phyloP scores from a whole-genome alignment of 2,113 vertebrate species.

The Cariama cristata region DNA sequence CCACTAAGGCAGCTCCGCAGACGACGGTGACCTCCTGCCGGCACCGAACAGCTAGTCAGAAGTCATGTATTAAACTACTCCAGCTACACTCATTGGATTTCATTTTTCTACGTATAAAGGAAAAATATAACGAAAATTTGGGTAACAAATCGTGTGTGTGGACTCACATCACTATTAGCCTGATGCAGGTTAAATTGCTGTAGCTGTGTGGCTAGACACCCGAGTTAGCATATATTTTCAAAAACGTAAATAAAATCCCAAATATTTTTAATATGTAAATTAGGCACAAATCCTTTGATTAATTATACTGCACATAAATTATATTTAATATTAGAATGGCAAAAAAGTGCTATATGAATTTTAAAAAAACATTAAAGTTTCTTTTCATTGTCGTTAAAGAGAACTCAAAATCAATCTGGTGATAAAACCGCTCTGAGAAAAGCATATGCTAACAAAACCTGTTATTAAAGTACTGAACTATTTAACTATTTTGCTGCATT shows the following conservation, averaged over 20 bases:
- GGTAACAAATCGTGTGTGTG: neutral
- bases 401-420: neutral
- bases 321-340: neutral
- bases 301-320: neutral
- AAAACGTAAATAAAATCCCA: neutral
- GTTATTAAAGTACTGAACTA: neutral
- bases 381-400: neutral
- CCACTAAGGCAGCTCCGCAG: neutral
- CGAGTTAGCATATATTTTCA: neutral
- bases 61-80: neutral
- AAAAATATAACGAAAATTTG: neutral
- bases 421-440: neutral
- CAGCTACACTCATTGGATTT: neutral
- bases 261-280: neutral
- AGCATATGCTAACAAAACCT: neutral
- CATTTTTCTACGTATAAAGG: neutral
- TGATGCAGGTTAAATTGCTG: neutral
- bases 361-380: neutral
- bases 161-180: neutral
- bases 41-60: neutral
- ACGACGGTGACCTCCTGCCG: neutral
- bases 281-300: neutral
- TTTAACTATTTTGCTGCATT: neutral
- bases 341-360: neutral
- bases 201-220: neutral